A percentile compares a stretch with the other conserved stretches of the same genome.
phyloP scores from a whole-genome alignment of 2,888 invertebrate species.

The Siphlonurus alternatus region DNA sequence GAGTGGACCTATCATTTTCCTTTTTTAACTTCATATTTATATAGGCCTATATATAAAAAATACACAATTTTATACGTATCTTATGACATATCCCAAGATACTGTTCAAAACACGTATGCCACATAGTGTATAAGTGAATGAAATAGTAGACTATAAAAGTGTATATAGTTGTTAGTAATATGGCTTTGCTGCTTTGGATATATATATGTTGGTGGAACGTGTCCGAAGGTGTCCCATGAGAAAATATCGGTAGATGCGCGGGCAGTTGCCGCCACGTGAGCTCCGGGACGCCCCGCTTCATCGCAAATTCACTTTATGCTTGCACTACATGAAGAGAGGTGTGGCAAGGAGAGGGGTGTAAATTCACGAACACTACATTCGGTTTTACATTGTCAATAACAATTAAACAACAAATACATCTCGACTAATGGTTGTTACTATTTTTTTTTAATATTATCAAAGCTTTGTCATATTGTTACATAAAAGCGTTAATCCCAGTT shows the following conservation, averaged over 20 bases:
- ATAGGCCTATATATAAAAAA: background rate
- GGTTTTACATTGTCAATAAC: constrained; percentile 1
- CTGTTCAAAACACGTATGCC: background rate
- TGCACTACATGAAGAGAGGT: background rate
- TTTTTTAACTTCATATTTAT: background rate
- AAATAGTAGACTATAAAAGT: constrained; percentile 2
- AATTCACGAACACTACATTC: background rate
- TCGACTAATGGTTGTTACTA: background rate
- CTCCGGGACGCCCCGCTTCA: background rate
- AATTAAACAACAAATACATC: constrained; percentile 3
- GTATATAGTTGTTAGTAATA: background rate
- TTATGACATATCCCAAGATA: constrained; percentile 1
- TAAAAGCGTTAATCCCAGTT: background rate
- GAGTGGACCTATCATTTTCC: background rate
- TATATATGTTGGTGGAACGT: background rate
- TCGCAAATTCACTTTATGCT: background rate
- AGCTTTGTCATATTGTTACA: background rate
- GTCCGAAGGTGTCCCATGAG: background rate
- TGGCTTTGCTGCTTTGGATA: too few relatives aligned
- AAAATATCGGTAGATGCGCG: background rate
- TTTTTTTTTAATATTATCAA: background rate
- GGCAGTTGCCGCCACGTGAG: background rate
- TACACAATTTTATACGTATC: background rate
- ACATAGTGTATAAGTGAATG: background rate
- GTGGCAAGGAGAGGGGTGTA: background rate